Evolutionary conservation across 2,888 invertebrate species (phyloP), one percentile per base, ranked within the genome.

Genomic region (Cataglyphis rosenhaueri): DNA sequence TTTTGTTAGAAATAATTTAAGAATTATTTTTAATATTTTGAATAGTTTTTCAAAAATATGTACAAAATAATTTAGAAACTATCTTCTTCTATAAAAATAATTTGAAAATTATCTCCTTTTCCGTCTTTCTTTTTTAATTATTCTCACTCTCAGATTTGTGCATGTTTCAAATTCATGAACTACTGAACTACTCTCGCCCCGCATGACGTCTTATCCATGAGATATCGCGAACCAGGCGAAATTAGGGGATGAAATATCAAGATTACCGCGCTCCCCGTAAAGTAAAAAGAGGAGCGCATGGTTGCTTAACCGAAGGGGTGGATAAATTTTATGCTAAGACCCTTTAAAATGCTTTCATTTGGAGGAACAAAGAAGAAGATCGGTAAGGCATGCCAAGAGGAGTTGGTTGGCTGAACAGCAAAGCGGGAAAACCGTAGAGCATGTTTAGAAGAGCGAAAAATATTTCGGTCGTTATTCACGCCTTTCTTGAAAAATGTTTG

Each of bases 341-440:
- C 95, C 95, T 6, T 52, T 95, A 95, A 95, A 96, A 95, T 96
- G 96, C 95, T 95, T 95, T 94, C 94, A 93, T 93, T 90, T 91
- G 90, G 88, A 86, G 83, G 86, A 83, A 89, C 87, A 87, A 85
- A 87, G 91, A 84, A 87, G 91, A 82, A 88, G 86, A 84, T 87
- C 84, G 83, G 78, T 41, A 79, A 75, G 81, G 62, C 44, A 61
- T 44, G 18, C 32, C 41, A 59, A 29, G 59, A 57, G 57, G 81
- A 66, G 64, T 41, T 66, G 76, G 81, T 65, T 38, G 83, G 70
- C 57, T 75, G 65, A 81, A 70, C 81, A 83, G 84, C 83, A 82
- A 83, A 59, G 84, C 32, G 81, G 71, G 75, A 73, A 83, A 87
- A 86, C 84, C 62, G 73, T 74, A 66, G 82, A 70, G 83, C 82